Evolutionary conservation across 2,888 invertebrate genomes (phyloP), one percentile per base, ranked within the genome.

Genomic region (Lepeophtheirus nordmannii): DNA sequence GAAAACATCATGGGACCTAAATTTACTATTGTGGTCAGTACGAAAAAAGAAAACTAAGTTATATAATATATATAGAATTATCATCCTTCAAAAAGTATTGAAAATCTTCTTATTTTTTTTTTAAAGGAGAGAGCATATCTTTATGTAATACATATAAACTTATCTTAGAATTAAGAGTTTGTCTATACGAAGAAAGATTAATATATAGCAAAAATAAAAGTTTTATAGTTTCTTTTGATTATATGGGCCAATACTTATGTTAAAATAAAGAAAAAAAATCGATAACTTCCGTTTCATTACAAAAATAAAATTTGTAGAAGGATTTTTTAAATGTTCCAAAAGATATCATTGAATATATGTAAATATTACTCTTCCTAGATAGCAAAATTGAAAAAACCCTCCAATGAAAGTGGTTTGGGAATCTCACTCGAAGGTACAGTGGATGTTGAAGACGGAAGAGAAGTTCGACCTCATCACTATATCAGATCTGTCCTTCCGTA

Each of bases 381-480:
- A 20, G 63, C 63, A 30, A 46, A 63, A 56, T 63, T 63, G 23
- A 20, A 38, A n/a, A 63, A 63, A 11, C 63, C 63, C n/a, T 41
- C 53, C 7, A 20, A 20, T 10, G 22, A 17, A n/a, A 58, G 58
- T 39, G 65, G 65, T 12, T 38, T 65, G 11, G 65, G 65, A 38
- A 65, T 65, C 17, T 58, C 58, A n/a, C 58, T 65, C 8, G 65
- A 65, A 38, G 65, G 65, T 20, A 65, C 65, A 23, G 65, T 65
- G 14, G 65, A 65, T 39, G 59, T 65, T 3, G 65, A 65, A 17
- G 58, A 65, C 58, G 65, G 65, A 17, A 9, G 30, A 58, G 65
- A 65, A 30, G 65, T 65, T 10, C 58, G 65, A 30, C 65, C 65
- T 58, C 65, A 65, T 58, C 65, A 65, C 38, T 65, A 65, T 23